phyloP scores from a whole-genome alignment of 2,888 invertebrate species.

The Nineta flava region DNA sequence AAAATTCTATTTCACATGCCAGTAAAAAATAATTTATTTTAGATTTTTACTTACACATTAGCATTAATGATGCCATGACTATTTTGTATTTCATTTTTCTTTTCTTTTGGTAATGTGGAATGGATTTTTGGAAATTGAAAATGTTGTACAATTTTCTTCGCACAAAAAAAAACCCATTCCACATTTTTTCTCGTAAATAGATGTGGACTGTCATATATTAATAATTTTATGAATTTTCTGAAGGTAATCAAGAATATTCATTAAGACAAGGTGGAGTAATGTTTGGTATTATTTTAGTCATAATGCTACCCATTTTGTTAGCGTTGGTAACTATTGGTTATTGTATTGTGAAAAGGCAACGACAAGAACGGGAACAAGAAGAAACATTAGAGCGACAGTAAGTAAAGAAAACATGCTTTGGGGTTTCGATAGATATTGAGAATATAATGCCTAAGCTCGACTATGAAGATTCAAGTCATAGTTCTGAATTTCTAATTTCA shows the following conservation, averaged over 20 bases:
- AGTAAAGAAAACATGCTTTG: background rate
- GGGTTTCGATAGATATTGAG: too few relatives aligned
- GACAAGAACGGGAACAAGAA: constrained; percentile 17
- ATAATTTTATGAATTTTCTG: too few relatives aligned
- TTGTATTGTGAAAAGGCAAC: constrained; percentile 19
- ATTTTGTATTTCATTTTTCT: background rate
- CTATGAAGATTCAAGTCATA: too few relatives aligned
- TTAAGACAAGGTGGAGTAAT: constrained; percentile 60
- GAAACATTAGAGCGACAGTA: constrained; percentile 12
- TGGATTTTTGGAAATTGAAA: constrained; percentile 7
- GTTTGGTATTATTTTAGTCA: constrained; percentile 57
- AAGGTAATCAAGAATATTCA: constrained; percentile 66
- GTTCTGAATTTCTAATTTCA: too few relatives aligned
- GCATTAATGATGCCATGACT: constrained; percentile 4
- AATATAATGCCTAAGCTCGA: too few relatives aligned
- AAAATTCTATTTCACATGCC: constrained; percentile 24
- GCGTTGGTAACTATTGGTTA: constrained; percentile 35
- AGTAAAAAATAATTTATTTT: constrained; percentile 16
- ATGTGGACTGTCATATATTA: too few relatives aligned
- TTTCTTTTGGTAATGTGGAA: constrained; percentile 2
- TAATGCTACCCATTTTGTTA: constrained; percentile 59
- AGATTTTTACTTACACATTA: constrained; percentile 5
- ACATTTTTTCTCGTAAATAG: background rate
- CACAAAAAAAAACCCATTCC: background rate
- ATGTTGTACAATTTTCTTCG: background rate